phyloP scores from a whole-genome alignment of 2,113 vertebrate species.

The Drymodes brunneopygia region DNA sequence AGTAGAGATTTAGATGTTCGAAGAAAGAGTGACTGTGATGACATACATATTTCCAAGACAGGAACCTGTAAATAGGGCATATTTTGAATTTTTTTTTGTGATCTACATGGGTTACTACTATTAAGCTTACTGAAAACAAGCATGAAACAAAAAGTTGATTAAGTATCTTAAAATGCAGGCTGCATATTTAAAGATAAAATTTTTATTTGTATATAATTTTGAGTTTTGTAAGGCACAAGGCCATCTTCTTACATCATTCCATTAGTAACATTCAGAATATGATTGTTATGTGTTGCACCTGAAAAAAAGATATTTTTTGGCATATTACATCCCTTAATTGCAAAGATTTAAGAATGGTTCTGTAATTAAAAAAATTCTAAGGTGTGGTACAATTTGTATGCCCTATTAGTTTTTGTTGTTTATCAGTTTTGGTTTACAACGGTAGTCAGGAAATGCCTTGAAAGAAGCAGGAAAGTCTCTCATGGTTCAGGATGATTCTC shows the following conservation, averaged over 20 bases:
- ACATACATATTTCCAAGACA: constrained; percentile 35
- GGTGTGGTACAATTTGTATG: neutral
- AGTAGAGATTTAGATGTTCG: neutral
- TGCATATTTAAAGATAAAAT: neutral
- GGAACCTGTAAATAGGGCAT: constrained; percentile 4
- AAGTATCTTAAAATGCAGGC: neutral
- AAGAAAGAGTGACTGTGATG: constrained; percentile 19
- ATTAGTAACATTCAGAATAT: neutral
- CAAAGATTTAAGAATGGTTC: neutral
- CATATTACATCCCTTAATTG: neutral
- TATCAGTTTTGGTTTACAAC: neutral
- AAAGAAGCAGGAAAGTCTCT: neutral
- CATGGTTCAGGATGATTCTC: neutral
- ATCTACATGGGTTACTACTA: neutral
- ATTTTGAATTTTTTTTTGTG: constrained; percentile 26
- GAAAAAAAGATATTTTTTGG: neutral
- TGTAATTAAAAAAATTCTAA: neutral
- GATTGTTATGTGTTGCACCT: neutral
- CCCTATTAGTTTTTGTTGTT: neutral
- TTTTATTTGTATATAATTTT: neutral
- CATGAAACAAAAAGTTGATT: neutral
- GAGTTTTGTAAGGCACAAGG: neutral
- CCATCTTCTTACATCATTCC: neutral
- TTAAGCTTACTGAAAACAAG: constrained; percentile 33
- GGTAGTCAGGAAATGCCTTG: neutral